Evolutionary conservation across 2,888 invertebrate genomes (phyloP).

Genomic region (Macaria notata): DNA sequence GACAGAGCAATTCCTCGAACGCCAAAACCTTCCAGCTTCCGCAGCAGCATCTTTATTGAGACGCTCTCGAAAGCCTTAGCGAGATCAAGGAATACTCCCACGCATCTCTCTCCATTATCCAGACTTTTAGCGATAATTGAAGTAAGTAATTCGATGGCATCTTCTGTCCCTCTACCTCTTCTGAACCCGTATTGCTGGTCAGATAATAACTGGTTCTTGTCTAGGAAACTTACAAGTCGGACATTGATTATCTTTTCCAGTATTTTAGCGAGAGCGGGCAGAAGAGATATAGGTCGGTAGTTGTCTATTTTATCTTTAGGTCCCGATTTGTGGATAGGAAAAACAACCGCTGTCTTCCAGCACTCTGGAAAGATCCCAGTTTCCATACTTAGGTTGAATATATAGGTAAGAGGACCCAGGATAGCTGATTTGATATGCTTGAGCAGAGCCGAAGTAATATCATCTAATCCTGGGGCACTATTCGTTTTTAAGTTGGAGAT

Average conservation of each 20-base stretch:
- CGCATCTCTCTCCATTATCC: slow-evolving; percentile 3
- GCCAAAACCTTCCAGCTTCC: slow-evolving; percentile 6
- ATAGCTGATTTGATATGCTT: slow-evolving; percentile 8
- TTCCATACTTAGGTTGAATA: slow-evolving; percentile 5
- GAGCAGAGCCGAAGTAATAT: slow-evolving; percentile 5
- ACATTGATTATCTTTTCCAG: slow-evolving; percentile 6
- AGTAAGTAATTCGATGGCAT: too few species aligned
- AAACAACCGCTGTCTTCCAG: slow-evolving; percentile 12
- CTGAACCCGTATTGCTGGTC: slow-evolving; percentile 10
- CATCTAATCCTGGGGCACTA: slow-evolving; percentile 13
- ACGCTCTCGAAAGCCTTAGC: background rate
- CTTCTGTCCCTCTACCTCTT: slow-evolving; percentile 1
- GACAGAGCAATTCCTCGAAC: slow-evolving; percentile 5
- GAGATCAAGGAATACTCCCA: slow-evolving; percentile 8
- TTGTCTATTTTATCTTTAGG: background rate
- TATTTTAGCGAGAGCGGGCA: background rate
- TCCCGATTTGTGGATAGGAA: slow-evolving; percentile 8
- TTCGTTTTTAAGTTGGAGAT: slow-evolving; percentile 4
- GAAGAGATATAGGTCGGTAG: slow-evolving; percentile 9
- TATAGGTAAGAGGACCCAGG: slow-evolving; percentile 1
- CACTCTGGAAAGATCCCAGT: slow-evolving; percentile 2
- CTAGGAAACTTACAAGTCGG: slow-evolving; percentile 5
- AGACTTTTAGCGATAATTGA: too few species aligned
- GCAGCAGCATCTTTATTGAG: background rate
- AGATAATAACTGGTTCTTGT: background rate